These are phyloP conservation scores for Drepana falcataria DNA, from an alignment of 2,888 invertebrate genomes.

Conservation along the genomic window DNA sequence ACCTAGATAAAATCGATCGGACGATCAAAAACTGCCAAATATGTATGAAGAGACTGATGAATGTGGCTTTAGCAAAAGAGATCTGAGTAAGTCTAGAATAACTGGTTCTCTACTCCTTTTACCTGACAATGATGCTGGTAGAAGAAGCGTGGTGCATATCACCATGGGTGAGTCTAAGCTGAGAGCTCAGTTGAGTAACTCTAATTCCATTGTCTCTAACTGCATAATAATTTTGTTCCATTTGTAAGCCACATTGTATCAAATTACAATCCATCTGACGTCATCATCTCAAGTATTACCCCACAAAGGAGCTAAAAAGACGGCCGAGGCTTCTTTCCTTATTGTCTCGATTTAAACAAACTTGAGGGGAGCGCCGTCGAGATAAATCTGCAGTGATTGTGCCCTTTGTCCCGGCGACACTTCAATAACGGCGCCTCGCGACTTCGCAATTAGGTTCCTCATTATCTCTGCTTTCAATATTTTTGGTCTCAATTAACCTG, in stretches of 20 bases:
- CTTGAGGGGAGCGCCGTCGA: constrained; percentile 7
- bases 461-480: neutral
- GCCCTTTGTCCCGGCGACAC: constrained; percentile 8
- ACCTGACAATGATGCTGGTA: no score
- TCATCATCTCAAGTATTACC: neutral
- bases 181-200: no score
- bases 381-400: constrained; percentile 20
- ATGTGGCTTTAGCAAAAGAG: no score
- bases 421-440: constrained; percentile 5
- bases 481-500: neutral
- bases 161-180: no score
- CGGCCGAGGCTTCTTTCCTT: neutral
- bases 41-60: no score
- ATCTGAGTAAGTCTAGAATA: no score
- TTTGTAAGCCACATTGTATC: neutral
- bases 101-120: no score
- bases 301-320: neutral
- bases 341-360: neutral
- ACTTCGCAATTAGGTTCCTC: constrained; percentile 1
- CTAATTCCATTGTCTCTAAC: no score
- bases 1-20: no score
- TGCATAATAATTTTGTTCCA: no score
- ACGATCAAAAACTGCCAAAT: no score
- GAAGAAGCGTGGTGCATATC: no score
- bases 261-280: neutral